Evolutionary conservation across 2,113 vertebrate genomes (phyloP), one percentile per base, ranked within the genome.

Genomic region (Strix uralensis): DNA sequence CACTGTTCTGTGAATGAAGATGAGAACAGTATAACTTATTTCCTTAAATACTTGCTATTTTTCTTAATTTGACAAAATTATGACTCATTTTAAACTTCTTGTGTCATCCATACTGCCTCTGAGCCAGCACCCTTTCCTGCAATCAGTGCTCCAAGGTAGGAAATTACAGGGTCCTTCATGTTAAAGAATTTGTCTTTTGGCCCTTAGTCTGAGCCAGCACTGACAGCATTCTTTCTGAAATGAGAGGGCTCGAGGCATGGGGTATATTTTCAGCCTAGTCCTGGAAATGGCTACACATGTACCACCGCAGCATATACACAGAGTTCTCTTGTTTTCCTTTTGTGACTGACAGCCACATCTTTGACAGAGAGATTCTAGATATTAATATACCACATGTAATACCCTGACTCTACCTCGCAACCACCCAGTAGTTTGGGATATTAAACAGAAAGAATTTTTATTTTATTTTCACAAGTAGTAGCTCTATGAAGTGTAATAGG

Each of bases 141-240:
- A 3, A 1, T 9, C 11, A 2, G 27, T 19, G 57, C 47, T 67
- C 55, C 17, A 34, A 38, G 22, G 20, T 1, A 30, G 69, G 40
- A n/a, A 32, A 9, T 13, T 5, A 5, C 21, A 42, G 77, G 19
- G 26, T 52, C n/a, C 59, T 27, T 66, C 7, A 1, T 0, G 5
- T 10, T 12, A 26, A 57, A 62, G 21, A 16, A 20, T 44, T 69
- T 47, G 5, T 9, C 25, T 34, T 12, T 36, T 40, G 40, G 49
- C 19, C 58, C 36, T 1, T 2, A 8, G 21, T 5, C 51, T 23
- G 63, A n/a, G 58, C n/a, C 62, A 49, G n/a, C 27, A 20, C 3
- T 34, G 69, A 2, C 36, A 84, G 62, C 22, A 44, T 23, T 11
- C 23, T 63, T 63, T 19, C 84, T 65, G 36, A 25, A 51, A 22